Evolutionary conservation across 2,888 invertebrate genomes (phyloP).

Genomic region (Sphaerophoria rueppellii): DNA sequence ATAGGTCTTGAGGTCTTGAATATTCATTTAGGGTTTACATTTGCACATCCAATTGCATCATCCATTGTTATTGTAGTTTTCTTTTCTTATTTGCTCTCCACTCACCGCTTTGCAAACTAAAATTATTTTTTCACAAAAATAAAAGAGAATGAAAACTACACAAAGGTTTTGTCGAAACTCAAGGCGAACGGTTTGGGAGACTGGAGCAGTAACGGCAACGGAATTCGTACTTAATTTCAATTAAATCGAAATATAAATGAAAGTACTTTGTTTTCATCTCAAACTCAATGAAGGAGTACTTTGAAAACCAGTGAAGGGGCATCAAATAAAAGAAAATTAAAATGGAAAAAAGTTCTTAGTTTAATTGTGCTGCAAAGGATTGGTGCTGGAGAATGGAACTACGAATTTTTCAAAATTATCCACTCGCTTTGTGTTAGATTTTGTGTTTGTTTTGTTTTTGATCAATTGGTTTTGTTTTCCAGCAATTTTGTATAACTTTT

Average conservation of each 20-base stretch:
- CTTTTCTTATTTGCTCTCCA: slow-evolving; percentile 4
- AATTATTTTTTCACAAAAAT: not conserved
- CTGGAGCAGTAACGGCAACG: not conserved
- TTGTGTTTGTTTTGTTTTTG: not conserved
- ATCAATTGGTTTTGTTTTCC: not conserved
- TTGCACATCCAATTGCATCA: slow-evolving; percentile 53
- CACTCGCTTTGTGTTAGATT: not conserved
- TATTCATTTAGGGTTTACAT: slow-evolving; percentile 20
- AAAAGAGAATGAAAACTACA: not conserved
- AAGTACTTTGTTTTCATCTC: slow-evolving; percentile 42
- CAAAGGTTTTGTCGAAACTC: too few species aligned
- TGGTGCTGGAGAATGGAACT: not conserved
- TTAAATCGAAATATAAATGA: slow-evolving; percentile 68
- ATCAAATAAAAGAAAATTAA: not conserved
- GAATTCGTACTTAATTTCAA: slow-evolving; percentile 68
- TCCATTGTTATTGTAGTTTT: not conserved
- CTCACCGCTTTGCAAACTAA: not conserved
- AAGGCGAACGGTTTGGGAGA: not conserved
- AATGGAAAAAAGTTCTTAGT: not conserved
- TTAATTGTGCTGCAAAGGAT: too few species aligned
- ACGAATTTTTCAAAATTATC: not conserved
- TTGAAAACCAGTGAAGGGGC: too few species aligned
- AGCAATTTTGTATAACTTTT: not conserved
- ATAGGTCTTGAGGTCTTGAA: too few species aligned
- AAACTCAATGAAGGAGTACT: too few species aligned